Percentiles rank a stretch among this genome's conserved stretches.
Evolutionary conservation across 2,113 vertebrate species (phyloP).

Genomic region (Pteronura brasiliensis): DNA sequence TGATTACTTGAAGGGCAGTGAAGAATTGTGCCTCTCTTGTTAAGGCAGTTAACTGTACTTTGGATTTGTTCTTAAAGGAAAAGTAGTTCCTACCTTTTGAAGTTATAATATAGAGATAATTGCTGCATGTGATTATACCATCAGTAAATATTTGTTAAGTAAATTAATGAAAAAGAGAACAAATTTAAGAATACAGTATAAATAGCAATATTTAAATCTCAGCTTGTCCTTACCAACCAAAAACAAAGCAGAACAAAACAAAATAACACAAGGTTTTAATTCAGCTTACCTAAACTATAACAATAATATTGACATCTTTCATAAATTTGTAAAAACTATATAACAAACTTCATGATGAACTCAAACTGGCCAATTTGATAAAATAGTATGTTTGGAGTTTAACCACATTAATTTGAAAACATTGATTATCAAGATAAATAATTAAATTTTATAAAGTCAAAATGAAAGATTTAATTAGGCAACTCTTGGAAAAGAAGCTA

Average conservation of each 20-base stretch:
- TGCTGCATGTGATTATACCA: neutral
- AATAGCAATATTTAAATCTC: neutral
- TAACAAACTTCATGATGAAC: neutral
- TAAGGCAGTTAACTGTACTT: conserved; percentile 1
- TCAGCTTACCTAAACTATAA: neutral
- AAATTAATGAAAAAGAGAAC: neutral
- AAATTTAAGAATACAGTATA: neutral
- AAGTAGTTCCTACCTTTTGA: neutral
- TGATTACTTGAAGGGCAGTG: conserved; percentile 40
- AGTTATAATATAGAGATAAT: neutral
- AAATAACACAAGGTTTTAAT: neutral
- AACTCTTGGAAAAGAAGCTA: neutral
- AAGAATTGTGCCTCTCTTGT: neutral
- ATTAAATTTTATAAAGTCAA: neutral
- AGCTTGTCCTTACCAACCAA: neutral
- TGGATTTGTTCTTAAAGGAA: neutral
- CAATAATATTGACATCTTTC: neutral
- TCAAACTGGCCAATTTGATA: neutral
- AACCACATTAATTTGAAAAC: neutral
- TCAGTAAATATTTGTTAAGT: neutral
- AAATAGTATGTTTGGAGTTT: neutral
- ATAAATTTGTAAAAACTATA: neutral
- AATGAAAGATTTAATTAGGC: neutral
- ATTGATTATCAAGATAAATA: neutral
- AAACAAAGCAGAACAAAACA: neutral